Conservation (phyloP, 2,888 invertebrate genomes). For the Ischnus inquisitorius region DNA sequence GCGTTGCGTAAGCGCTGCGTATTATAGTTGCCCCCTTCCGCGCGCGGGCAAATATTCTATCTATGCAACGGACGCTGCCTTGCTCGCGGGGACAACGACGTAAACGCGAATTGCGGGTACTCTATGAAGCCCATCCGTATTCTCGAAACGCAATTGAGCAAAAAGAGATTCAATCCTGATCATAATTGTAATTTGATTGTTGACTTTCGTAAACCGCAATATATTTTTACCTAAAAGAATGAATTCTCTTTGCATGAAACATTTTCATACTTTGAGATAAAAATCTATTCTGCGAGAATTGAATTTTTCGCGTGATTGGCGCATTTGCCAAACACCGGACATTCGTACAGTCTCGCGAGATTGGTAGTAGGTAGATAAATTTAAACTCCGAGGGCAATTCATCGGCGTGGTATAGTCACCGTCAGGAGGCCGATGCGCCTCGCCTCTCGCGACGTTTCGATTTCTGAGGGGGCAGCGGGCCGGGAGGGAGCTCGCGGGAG, state of each 20-base stretch:
- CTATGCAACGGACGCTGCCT: conserved; percentile 35
- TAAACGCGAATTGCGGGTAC: conserved; percentile 24
- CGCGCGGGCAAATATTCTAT: conserved; percentile 11
- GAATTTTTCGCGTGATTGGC: too few relatives aligned
- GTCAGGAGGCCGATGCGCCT: conserved; percentile 43
- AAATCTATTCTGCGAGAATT: too few relatives aligned
- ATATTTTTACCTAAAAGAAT: too few relatives aligned
- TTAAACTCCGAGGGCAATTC: too few relatives aligned
- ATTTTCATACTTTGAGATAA: too few relatives aligned
- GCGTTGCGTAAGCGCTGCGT: conserved; percentile 62
- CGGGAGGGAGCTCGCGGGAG: conserved; percentile 43
- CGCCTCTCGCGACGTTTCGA: conserved; percentile 48
- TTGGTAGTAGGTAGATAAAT: conserved; percentile 56
- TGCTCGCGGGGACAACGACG: conserved; percentile 22
- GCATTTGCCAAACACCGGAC: conserved; percentile 56
- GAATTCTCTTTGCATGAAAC: too few relatives aligned
- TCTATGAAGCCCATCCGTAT: conserved; percentile 23
- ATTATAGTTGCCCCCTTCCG: conserved; percentile 22
- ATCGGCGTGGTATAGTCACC: conserved; percentile 33
- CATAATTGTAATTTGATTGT: background rate
- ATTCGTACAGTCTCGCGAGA: conserved; percentile 45
- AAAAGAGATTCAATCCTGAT: background rate
- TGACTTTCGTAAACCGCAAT: too few relatives aligned
- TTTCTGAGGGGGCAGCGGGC: conserved; percentile 41
- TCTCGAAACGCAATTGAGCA: background rate